These are phyloP conservation scores for Agriopis aurantiaria DNA, from an alignment of 2,888 invertebrate genomes.

Conservation along the genomic window DNA sequence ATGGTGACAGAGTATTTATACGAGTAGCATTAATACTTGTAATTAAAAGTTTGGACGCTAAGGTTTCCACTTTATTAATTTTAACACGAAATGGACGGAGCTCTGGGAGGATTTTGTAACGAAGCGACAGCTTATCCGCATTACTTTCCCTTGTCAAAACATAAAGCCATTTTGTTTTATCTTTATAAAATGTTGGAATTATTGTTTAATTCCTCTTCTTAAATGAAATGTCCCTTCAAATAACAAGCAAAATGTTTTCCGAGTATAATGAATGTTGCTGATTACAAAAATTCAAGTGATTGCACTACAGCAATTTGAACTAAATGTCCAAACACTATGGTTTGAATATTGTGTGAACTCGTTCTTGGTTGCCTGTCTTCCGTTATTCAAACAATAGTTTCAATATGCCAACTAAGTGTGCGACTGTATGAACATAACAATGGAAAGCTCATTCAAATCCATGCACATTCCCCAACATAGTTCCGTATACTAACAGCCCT, in stretches of 20 bases:
- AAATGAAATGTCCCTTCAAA: slow-evolving; percentile 14
- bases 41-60: neutral
- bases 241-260: slow-evolving; percentile 7
- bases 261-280: neutral
- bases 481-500: slow-evolving; percentile 29
- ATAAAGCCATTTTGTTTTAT: slow-evolving; percentile 31
- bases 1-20: neutral
- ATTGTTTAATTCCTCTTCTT: slow-evolving; percentile 24
- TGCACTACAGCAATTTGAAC: neutral
- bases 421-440: slow-evolving; percentile 23
- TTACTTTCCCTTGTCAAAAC: slow-evolving; percentile 33
- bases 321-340: neutral
- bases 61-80: slow-evolving; percentile 17
- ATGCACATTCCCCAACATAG: slow-evolving; percentile 23
- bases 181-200: slow-evolving; percentile 31
- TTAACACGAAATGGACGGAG: slow-evolving; percentile 18
- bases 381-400: slow-evolving; percentile 21
- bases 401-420: slow-evolving; percentile 23
- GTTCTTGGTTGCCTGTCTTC: slow-evolving; percentile 2
- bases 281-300: neutral
- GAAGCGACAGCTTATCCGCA: slow-evolving; percentile 31
- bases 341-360: slow-evolving; percentile 8
- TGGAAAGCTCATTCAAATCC: slow-evolving; percentile 29
- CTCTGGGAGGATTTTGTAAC: slow-evolving; percentile 24
- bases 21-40: neutral